A percentile compares a stretch with the other conserved stretches of the same genome.
These are phyloP conservation scores for Cabera pusaria DNA, from an alignment of 2,888 invertebrate genomes.

Conservation along the genomic window DNA sequence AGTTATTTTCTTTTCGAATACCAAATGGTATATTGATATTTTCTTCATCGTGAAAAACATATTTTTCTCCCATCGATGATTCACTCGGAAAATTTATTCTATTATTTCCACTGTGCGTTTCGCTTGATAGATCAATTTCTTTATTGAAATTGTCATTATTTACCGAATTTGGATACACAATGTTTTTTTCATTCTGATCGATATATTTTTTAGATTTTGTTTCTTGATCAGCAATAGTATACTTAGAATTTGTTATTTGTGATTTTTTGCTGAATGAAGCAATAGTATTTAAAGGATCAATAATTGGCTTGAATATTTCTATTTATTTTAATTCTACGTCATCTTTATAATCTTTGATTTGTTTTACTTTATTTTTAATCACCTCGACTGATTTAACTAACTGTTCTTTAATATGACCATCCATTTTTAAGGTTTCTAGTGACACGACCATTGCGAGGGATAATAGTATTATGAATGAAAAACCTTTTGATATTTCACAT, in stretches of 20 bases:
- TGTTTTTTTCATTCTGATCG: background rate
- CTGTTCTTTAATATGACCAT: constrained; percentile 2
- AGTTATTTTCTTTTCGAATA: background rate
- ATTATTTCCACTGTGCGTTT: no score
- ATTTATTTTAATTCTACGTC: background rate
- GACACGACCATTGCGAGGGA: no score
- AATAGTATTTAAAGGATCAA: constrained; percentile 1
- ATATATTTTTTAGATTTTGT: background rate
- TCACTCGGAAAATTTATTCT: no score
- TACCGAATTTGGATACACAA: background rate
- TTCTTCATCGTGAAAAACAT: background rate
- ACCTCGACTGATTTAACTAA: constrained; percentile 1
- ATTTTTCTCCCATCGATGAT: background rate
- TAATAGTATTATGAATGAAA: background rate
- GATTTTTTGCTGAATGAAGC: no score
- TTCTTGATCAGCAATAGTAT: no score
- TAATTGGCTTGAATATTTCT: constrained; percentile 6
- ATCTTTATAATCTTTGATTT: background rate
- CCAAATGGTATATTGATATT: background rate
- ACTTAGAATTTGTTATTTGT: constrained; percentile 4
- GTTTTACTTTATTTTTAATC: constrained; percentile 5
- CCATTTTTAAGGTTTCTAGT: no score
- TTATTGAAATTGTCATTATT: background rate
- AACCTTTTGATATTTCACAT: no score
- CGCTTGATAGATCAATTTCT: no score